Base-by-base conservation (phyloP, 2,797 vertebrate genomes). In the Clamator glandarius region DNA sequence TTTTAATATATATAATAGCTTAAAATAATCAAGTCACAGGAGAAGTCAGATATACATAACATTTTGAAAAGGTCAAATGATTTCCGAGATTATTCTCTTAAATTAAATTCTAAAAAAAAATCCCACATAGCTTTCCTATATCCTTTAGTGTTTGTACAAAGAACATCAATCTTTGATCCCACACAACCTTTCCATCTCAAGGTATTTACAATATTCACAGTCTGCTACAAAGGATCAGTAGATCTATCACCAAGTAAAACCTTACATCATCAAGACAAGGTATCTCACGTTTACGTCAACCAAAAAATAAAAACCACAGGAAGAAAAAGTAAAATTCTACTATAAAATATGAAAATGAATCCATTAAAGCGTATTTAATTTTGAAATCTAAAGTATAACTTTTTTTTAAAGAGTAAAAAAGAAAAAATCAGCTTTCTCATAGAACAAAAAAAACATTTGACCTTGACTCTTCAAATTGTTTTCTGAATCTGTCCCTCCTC, bases 151-250 rank as follows among this genome's bases (percentile, higher is more conserved):
- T 89, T 81, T 85, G 46, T 33, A 95, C 76, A 95, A 87, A 92
- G 79, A 93, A 76, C 7, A 18, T 75, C n/a, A 6, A 18, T 85
- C 90, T 89, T 89, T 87, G 87, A 85, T 91, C 82, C 80, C 94
- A 63, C 74, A 52, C 39, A 11, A 85, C 31, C 72, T 75, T 73
- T 85, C 83, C 93, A 69, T 13, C 89, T 94, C 80, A 1, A 91
- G 93, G 10, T 96, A 94, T 96, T 91, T 95, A 96, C 94, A 95
- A 66, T 89, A 95, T 94, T 96, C 95, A 96, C 94, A 96, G 90
- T 90, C 92, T 89, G 74, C 83, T 76, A 58, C 10, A 91, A 89
- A 96, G 69, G 33, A 90, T 92, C 96, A 92, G 92, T 67, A 91
- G 92, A 84, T 86, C 86, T 39, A 88, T 84, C 63, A 89, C 70